Conservation (phyloP, 2,797 vertebrate genomes). For the Poecilia velifera region DNA sequence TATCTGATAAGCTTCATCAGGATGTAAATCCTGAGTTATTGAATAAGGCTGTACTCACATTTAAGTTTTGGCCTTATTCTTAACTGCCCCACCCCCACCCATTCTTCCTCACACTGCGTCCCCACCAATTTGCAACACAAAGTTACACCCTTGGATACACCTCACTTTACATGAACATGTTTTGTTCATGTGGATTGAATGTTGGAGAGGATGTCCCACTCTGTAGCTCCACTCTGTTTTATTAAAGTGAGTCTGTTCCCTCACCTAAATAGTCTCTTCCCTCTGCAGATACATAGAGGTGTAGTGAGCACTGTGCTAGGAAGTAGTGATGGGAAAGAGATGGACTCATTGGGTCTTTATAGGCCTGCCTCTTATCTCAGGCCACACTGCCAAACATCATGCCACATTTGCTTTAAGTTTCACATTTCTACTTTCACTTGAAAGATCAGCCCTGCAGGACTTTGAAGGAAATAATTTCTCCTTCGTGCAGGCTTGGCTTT, state of each 20-base stretch:
- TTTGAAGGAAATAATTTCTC: slow-evolving; percentile 39
- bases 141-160: background rate
- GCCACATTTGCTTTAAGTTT: background rate
- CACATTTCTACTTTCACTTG: slow-evolving; percentile 12
- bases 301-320: background rate
- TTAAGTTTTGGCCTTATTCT: too few relatives aligned
- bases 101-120: too few relatives aligned
- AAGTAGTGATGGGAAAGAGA: background rate
- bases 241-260: background rate
- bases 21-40: too few relatives aligned
- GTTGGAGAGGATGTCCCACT: background rate
- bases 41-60: too few relatives aligned
- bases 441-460: slow-evolving; percentile 33
- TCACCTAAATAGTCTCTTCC: background rate
- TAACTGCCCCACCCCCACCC: too few relatives aligned
- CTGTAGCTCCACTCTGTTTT: background rate
- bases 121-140: too few relatives aligned
- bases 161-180: background rate
- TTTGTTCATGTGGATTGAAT: background rate
- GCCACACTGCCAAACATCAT: background rate
- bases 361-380: background rate
- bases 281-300: background rate
- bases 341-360: background rate
- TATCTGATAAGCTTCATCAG: too few relatives aligned
- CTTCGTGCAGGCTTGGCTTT: slow-evolving; percentile 16